Conservation (phyloP, 2,797 vertebrate species). For the Hemitrygon akajei region DNA sequence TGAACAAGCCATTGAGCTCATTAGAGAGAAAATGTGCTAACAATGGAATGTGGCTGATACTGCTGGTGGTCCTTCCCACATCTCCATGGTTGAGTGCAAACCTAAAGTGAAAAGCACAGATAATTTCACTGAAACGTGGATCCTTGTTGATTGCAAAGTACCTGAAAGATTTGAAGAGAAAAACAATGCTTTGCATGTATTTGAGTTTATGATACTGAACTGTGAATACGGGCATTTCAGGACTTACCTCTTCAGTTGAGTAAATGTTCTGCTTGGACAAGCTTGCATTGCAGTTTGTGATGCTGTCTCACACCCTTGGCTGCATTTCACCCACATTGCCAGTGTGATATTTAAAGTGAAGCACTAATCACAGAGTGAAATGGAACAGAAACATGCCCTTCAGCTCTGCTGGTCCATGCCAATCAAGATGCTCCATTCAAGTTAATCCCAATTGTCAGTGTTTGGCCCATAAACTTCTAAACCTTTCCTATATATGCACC, state of each 20-base stretch:
- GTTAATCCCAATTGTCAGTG: too few relatives aligned
- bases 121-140: neutral
- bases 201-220: neutral
- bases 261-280: neutral
- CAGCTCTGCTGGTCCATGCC: too few relatives aligned
- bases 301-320: neutral
- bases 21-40: too few relatives aligned
- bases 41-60: too few relatives aligned
- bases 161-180: neutral
- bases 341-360: neutral
- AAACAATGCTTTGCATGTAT: neutral
- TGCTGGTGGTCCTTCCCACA: neutral
- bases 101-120: too few relatives aligned
- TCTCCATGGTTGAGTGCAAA: neutral
- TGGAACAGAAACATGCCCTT: too few relatives aligned
- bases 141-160: neutral
- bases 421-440: too few relatives aligned
- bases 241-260: neutral
- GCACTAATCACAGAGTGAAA: neutral
- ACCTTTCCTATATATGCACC: too few relatives aligned
- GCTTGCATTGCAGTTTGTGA: neutral
- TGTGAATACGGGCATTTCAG: neutral
- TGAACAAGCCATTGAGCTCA: too few relatives aligned
- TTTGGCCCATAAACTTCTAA: too few relatives aligned
- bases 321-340: neutral